Evolutionary conservation across 2,113 vertebrate species (phyloP).

Genomic region (Tautogolabrus adspersus): DNA sequence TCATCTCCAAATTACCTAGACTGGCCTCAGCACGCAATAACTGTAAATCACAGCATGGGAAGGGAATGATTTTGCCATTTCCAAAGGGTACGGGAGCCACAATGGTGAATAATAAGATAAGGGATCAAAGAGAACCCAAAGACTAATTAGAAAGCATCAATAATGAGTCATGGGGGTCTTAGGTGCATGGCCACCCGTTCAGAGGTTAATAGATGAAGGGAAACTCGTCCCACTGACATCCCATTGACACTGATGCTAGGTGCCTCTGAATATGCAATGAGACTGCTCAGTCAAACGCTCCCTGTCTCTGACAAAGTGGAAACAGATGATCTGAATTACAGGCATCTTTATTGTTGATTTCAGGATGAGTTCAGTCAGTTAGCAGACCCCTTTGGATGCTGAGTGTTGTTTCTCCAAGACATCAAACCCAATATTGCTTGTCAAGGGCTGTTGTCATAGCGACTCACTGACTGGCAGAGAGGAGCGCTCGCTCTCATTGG

Average conservation of each 20-base stretch:
- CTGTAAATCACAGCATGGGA: constrained; percentile 77
- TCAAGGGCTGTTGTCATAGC: constrained; percentile 70
- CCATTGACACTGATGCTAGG: constrained; percentile 48
- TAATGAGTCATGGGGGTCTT: constrained; percentile 55
- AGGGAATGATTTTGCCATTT: constrained; percentile 78
- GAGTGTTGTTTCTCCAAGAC: constrained; percentile 20
- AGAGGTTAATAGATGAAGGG: constrained; percentile 75
- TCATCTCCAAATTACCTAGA: constrained; percentile 71
- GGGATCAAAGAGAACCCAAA: constrained; percentile 64
- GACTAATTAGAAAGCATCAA: constrained; percentile 77
- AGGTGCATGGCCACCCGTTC: constrained; percentile 54
- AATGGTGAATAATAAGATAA: constrained; percentile 61
- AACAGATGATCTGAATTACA: constrained; percentile 49
- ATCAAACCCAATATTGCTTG: constrained; percentile 53
- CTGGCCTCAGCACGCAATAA: constrained; percentile 64
- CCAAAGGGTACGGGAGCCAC: constrained; percentile 61
- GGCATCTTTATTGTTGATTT: background rate
- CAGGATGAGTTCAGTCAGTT: constrained; percentile 8
- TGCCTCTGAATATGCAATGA: constrained; percentile 50
- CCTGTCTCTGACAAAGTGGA: constrained; percentile 26
- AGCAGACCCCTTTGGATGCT: constrained; percentile 15
- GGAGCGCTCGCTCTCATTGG: constrained; percentile 35
- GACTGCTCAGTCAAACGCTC: constrained; percentile 46
- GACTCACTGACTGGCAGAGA: constrained; percentile 52
- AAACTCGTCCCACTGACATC: constrained; percentile 45